Evolutionary conservation across 1,140 invertebrate genomes (phyloP).

Genomic region (Branchinecta lynchi): DNA sequence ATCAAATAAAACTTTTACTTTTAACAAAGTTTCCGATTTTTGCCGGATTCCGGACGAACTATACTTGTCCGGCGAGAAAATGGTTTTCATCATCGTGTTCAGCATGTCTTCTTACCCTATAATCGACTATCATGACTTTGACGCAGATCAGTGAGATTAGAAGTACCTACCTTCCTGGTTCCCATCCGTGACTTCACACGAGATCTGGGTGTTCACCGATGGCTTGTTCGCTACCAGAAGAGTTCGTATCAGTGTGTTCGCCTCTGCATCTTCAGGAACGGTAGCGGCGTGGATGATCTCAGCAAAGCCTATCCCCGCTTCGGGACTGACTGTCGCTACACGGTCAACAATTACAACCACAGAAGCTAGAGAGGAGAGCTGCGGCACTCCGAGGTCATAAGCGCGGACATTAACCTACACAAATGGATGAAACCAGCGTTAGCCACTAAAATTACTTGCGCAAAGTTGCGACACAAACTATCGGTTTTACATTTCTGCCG

Average conservation of each 20-base stretch:
- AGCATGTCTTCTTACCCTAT: too few species aligned
- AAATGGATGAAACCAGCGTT: slow-evolving; percentile 18
- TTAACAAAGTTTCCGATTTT: too few species aligned
- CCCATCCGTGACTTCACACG: slow-evolving; percentile 52
- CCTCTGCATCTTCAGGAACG: slow-evolving; percentile 53
- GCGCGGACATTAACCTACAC: slow-evolving; percentile 61
- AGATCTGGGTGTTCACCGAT: slow-evolving; percentile 45
- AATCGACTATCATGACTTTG: too few species aligned
- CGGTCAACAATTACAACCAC: slow-evolving; percentile 67
- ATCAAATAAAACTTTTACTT: too few species aligned
- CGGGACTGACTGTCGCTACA: slow-evolving; percentile 45
- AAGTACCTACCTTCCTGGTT: slow-evolving; percentile 40
- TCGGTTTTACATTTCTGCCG: too few species aligned
- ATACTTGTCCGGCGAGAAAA: too few species aligned
- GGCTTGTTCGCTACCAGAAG: slow-evolving; percentile 55
- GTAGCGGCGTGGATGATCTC: slow-evolving; percentile 65
- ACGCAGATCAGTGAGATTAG: too few species aligned
- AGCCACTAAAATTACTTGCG: background rate
- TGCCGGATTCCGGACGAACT: too few species aligned
- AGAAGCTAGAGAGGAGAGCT: slow-evolving; percentile 56
- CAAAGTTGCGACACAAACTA: too few species aligned
- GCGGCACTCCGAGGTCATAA: slow-evolving; percentile 70
- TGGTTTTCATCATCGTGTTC: too few species aligned
- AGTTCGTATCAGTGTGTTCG: slow-evolving; percentile 49
- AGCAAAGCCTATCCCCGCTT: slow-evolving; percentile 54